Evolutionary conservation across 2,888 invertebrate genomes (phyloP), one percentile per base, ranked within the genome.

Genomic region (Leptopilina syphax): DNA sequence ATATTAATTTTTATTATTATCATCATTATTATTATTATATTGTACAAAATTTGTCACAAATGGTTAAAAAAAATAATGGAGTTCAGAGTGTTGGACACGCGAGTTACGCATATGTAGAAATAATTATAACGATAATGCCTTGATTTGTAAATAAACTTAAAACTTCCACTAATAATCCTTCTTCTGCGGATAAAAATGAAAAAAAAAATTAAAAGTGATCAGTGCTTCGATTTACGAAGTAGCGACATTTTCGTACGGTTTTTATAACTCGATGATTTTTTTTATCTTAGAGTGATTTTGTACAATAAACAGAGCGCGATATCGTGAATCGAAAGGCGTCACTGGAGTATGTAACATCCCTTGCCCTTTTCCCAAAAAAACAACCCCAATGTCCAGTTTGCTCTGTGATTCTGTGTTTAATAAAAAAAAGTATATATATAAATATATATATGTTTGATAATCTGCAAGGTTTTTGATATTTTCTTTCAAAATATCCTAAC

Each of bases 401-500:
- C 89, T 91, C 91, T 91, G 90, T 91, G 91, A 91, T 90, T 91
- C 88, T 90, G 90, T 90, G 90, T 91, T 91, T 90, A 89, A 91
- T 90, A 90, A 90, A 89, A 87, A 85, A 86, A 81, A 18, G 84
- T 83, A 83, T 84, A 84, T 86, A 85, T 87, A 85, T 86, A 88
- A 24, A 85, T 84, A 84, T 86, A 85, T 87, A 85, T 86, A 88
- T 87, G 86, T 88, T 86, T 87, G 86, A 86, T 88, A 87, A 86
- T 86, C 81, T 82, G 84, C 80, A 79, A 80, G 84, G 81, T 81
- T 63, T 81, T 77, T 66, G 66, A 76, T 60, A 78, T 24, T 82
- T 76, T 81, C 82, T 79, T 80, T 79, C 73, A 50, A 54, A 68
- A 44, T 60, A 63, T 54, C 60, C 76, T 65, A 7, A 34, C n/a